Base-by-base conservation (phyloP, 2,888 invertebrate species). In the Caenorhabditis zanzibari region DNA sequence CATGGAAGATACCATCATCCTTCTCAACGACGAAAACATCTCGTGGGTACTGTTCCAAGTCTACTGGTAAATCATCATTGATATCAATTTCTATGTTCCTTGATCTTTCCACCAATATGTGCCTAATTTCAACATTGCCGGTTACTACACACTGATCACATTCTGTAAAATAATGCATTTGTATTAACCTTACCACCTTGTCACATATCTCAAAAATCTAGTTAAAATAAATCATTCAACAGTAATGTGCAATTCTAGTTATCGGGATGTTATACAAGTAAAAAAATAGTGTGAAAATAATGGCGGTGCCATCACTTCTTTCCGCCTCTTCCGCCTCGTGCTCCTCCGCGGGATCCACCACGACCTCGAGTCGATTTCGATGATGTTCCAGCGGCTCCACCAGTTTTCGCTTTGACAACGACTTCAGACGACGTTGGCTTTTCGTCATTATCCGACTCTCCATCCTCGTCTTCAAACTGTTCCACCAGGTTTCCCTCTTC, bases 401-500 rank as follows among this genome's bases (percentile, higher is more conserved):
- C 24, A 16, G 54, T 19, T 6, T 38, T 71, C 26, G 68, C 38
- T 35, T 79, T 84, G 5, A 81, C 61, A 41, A 76, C 71, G 24
- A 79, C 84, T 71, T 75, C 85, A 4, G 77, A 63, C n/a, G 81
- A 64, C 41, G 44, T 77, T 84, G 32, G 69, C 71, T 82, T 85
- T 12, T 86, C 85, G 0, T 75, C 84, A 19, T 80, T 85, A 22
- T 85, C 86, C 12, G 82, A 84, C 10, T 85, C 86, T 47, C 54
- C 84, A 19, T 86, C 87, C 16, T 86, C 89, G 2, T 83, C 85
- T 32, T 83, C 86, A 12, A 79, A 82, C 35, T 73, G 54, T 77
- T 89, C 89, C 16, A 89, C 82, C 19, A 87, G 26, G 64, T 88
- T 84, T 63, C 88, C 88, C n/a, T 88, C 87, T 64, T 88, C 88